Evolutionary conservation across 2,888 invertebrate genomes (phyloP), one percentile per base, ranked within the genome.

Genomic region (Drosophila anceps): DNA sequence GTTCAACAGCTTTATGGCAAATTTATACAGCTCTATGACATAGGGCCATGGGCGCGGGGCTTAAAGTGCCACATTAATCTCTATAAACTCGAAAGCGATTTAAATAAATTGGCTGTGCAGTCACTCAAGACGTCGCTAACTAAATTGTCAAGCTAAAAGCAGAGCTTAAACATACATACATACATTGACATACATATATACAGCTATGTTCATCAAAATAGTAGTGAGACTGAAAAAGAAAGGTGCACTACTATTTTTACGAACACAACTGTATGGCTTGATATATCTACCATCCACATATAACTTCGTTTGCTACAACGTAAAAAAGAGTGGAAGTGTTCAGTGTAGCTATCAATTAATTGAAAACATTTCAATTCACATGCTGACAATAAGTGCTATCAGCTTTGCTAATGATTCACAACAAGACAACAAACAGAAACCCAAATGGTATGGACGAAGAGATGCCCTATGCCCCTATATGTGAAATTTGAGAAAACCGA

Each of bases 1-100:
- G 70, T 68, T 81, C 70, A 76, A 79, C 80, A 73, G 69, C 75
- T 84, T 84, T 78, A 87, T 84, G 76, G 84, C 61, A 72, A 84
- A 84, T 87, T 87, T 84, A 84, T 84, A 68, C 84, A 78, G 35
- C 64, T 18, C 82, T 76, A 80, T 86, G 76, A 86, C 73, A 78
- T 74, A 79, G 79, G 68, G 59, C 35, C 15, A 4, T 4, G 18
- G 35, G 13, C 43, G 10, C n/a, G 44, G 24, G 24, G 10, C 70
- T 72, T 63, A 64, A 75, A 68, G 69, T 72, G 67, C 51, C 66
- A 46, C 82, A 80, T 84, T 84, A 76, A 78, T 84, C 68, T 43
- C 33, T 15, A 55, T 54, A 41, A 50, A 59, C 64, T 59, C 60
- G 37, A 63, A 68, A 68, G 66, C 68, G 84, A 80, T 84, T 84